phyloP scores from a whole-genome alignment of 2,888 invertebrate genomes.

The Hirudinaria manillensis region DNA sequence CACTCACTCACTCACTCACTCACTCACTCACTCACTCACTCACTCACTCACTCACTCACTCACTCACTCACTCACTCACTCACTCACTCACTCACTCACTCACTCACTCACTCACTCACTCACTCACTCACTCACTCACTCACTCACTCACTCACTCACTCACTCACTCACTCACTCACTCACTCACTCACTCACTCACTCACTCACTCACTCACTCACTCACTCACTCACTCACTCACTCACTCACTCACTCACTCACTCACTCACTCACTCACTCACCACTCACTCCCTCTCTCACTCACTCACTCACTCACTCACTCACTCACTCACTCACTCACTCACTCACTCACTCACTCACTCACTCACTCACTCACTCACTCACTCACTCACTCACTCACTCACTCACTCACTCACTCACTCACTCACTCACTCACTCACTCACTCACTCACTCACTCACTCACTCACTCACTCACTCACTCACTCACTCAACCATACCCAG shows the following conservation, averaged over 20 bases:
- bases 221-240: background rate
- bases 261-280: background rate
- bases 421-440: background rate
- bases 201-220: background rate
- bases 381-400: background rate
- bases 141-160: background rate
- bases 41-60: too few species aligned
- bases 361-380: background rate
- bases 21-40: too few species aligned
- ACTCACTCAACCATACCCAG: background rate
- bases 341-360: background rate
- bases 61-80: background rate
- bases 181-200: background rate
- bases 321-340: conserved; percentile 9
- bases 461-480: background rate
- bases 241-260: background rate
- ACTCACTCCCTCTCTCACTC: background rate
- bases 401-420: background rate
- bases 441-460: background rate
- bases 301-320: background rate
- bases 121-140: background rate
- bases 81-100: background rate
- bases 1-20: background rate
- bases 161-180: background rate
- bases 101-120: background rate